These are phyloP conservation scores for Podocnemis expansa DNA, from an alignment of 2,113 vertebrate species.

Conservation along the genomic window DNA sequence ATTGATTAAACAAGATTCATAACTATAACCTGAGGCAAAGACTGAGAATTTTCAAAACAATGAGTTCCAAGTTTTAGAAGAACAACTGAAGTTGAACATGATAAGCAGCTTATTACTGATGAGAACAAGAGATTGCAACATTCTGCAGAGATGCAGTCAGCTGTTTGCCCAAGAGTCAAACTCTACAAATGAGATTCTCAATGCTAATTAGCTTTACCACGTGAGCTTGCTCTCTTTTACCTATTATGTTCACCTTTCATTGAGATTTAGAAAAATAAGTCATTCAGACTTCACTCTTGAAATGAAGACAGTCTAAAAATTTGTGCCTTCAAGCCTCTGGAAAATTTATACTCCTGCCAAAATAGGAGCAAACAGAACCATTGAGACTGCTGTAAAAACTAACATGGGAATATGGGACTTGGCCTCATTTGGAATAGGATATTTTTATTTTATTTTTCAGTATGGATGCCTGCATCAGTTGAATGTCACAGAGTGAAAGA, in stretches of 20 bases:
- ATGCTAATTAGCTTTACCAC: background rate
- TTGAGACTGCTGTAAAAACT: background rate
- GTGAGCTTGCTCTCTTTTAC: background rate
- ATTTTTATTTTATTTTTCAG: background rate
- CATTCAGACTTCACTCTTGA: background rate
- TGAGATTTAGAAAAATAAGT: background rate
- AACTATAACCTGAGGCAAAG: background rate
- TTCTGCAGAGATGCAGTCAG: accelerated
- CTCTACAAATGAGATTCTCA: background rate
- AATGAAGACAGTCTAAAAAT: background rate
- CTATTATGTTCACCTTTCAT: accelerated
- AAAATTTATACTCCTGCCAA: background rate
- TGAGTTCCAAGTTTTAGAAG: background rate
- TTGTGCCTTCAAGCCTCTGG: background rate
- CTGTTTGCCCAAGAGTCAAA: accelerated
- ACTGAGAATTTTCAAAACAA: background rate
- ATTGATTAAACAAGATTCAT: background rate
- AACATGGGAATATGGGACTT: background rate
- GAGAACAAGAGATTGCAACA: background rate
- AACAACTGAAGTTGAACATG: background rate
- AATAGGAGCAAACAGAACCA: background rate
- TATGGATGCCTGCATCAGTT: background rate
- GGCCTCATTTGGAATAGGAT: background rate
- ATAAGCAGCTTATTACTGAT: background rate
- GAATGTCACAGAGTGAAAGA: background rate